A percentile compares a stretch with the other conserved stretches of the same genome.
phyloP scores from a whole-genome alignment of 1,140 invertebrate species.

The Drosophila auraria region DNA sequence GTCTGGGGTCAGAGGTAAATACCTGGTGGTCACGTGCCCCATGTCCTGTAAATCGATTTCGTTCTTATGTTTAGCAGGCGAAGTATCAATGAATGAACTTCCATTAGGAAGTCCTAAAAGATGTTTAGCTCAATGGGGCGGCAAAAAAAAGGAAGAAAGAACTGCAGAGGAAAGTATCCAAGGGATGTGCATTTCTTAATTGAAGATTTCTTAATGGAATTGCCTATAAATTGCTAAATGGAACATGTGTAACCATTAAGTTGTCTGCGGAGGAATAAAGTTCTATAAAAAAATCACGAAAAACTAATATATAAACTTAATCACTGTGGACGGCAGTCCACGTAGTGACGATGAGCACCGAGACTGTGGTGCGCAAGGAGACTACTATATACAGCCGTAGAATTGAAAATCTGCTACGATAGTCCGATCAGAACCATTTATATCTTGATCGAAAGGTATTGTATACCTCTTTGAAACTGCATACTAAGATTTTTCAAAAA shows the following conservation, averaged over 20 bases:
- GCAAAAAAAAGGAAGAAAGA: slow-evolving; percentile 4
- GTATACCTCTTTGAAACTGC: too few relatives aligned
- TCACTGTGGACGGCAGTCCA: too few relatives aligned
- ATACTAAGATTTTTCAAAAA: too few relatives aligned
- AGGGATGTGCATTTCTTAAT: slow-evolving; percentile 9
- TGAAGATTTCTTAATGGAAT: slow-evolving; percentile 13
- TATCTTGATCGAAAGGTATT: too few relatives aligned
- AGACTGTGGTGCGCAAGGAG: too few relatives aligned
- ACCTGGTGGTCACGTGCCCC: slow-evolving; percentile 49
- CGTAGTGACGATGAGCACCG: too few relatives aligned
- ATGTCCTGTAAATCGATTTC: slow-evolving; percentile 52
- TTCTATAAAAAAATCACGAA: background rate
- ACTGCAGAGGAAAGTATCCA: slow-evolving; percentile 6
- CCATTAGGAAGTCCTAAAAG: slow-evolving; percentile 39
- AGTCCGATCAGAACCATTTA: too few relatives aligned
- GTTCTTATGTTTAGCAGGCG: slow-evolving; percentile 23
- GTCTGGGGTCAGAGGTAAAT: slow-evolving; percentile 26
- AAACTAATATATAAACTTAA: too few relatives aligned
- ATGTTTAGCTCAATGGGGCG: slow-evolving; percentile 40
- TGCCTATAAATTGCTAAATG: background rate
- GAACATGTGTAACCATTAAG: background rate
- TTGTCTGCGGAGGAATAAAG: background rate
- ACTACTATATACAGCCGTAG: too few relatives aligned
- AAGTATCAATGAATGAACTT: slow-evolving; percentile 33
- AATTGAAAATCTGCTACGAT: too few relatives aligned